Percentiles rank a stretch among this genome's conserved stretches.
Conservation (phyloP, 2,888 invertebrate species). For the Archips crataeganus region DNA sequence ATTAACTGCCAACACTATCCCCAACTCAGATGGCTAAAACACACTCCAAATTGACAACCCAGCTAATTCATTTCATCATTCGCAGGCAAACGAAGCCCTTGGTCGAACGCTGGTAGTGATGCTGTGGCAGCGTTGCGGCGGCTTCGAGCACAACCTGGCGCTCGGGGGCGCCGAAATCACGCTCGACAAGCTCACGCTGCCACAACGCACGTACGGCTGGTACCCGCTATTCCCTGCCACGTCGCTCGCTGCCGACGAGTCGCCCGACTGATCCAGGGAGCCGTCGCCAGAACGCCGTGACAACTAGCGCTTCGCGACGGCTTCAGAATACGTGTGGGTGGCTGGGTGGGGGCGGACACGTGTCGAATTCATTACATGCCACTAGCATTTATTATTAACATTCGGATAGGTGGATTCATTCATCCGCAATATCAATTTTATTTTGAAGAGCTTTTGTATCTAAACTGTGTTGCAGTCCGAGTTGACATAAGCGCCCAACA, state of each 20-base stretch:
- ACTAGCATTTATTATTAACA: background rate
- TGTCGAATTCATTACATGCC: background rate
- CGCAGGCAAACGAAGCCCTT: constrained; percentile 89
- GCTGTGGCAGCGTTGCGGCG: constrained; percentile 96
- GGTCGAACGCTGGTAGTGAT: constrained; percentile 94
- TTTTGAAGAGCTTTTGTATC: too few relatives aligned
- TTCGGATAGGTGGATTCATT: too few relatives aligned
- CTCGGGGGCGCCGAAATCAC: constrained; percentile 95
- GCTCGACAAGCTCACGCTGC: constrained; percentile 92
- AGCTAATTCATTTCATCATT: constrained; percentile 2
- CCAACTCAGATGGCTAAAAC: too few relatives aligned
- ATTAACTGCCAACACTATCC: too few relatives aligned
- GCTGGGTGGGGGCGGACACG: constrained; percentile 18
- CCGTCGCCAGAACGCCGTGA: constrained; percentile 82
- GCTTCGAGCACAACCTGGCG: constrained; percentile 92
- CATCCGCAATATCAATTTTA: too few relatives aligned
- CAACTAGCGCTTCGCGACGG: constrained; percentile 73
- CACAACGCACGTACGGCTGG: constrained; percentile 94
- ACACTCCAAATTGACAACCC: background rate
- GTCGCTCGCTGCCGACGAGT: constrained; percentile 89
- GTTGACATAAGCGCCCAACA: too few relatives aligned
- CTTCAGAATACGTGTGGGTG: constrained; percentile 45
- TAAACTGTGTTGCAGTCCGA: too few relatives aligned
- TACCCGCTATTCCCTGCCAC: constrained; percentile 96
- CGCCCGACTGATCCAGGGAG: constrained; percentile 83